Conservation (phyloP, 2,888 invertebrate species). For the Arge pagana region DNA sequence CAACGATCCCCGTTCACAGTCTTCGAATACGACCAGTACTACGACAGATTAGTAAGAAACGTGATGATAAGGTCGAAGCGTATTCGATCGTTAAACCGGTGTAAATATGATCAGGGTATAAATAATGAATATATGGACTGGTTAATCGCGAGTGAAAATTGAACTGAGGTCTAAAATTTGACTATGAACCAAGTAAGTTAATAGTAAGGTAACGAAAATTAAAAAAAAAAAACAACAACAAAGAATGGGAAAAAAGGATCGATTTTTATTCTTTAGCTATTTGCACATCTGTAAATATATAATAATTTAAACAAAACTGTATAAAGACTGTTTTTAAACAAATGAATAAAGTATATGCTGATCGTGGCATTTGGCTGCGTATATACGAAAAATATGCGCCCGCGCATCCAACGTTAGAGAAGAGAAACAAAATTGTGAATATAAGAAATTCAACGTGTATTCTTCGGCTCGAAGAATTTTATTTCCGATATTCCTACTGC, state of each 20-base stretch:
- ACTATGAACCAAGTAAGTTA: conserved; percentile 12
- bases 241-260: conserved; percentile 23
- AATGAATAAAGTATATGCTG: conserved; percentile 23
- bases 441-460: no score
- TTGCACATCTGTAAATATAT: conserved; percentile 45
- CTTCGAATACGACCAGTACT: conserved; percentile 30
- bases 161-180: conserved; percentile 14
- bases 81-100: conserved; percentile 36
- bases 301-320: conserved; percentile 53
- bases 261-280: conserved; percentile 48
- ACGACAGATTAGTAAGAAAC: conserved; percentile 26
- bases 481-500: conserved; percentile 27
- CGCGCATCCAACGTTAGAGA: no score
- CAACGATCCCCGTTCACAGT: conserved; percentile 26
- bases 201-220: conserved; percentile 4
- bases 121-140: conserved; percentile 40
- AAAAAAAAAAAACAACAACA: conserved; percentile 4
- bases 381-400: conserved; percentile 12
- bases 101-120: conserved; percentile 55
- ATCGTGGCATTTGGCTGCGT: conserved; percentile 20
- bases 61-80: conserved; percentile 31
- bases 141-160: conserved; percentile 29
- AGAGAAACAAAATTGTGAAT: no score
- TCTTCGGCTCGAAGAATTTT: conserved; percentile 26
- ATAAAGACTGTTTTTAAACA: conserved; percentile 53